These are phyloP conservation scores for Coluber constrictor DNA, from an alignment of 2,797 vertebrate species.

Conservation along the genomic window DNA sequence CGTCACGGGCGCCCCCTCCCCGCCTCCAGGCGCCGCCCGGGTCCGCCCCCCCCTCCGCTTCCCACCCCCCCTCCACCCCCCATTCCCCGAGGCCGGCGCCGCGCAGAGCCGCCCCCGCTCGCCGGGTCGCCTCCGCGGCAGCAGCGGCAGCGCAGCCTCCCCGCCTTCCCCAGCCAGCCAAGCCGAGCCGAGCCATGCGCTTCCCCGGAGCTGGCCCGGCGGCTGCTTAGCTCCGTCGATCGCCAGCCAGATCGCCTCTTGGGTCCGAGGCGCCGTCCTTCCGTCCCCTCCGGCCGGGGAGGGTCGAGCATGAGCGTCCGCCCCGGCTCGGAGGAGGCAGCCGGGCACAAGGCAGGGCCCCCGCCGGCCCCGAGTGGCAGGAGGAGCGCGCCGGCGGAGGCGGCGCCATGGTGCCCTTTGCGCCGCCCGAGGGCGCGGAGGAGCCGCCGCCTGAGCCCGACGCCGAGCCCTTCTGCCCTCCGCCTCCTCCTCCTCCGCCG, in stretches of 20 bases:
- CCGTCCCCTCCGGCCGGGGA: conserved; percentile 21
- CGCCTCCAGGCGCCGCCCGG: conserved; percentile 7
- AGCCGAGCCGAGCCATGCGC: background rate
- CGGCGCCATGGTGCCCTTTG: conserved; percentile 79
- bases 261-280: no score
- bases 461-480: conserved; percentile 82
- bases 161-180: conserved; percentile 18
- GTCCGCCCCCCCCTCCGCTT: conserved; percentile 44
- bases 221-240: background rate
- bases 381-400: background rate
- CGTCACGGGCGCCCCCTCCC: conserved; percentile 32
- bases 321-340: background rate
- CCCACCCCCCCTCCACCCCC: conserved; percentile 24
- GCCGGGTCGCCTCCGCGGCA: conserved; percentile 18
- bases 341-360: background rate
- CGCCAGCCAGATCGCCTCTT: no score
- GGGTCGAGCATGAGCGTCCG: conserved; percentile 20
- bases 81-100: conserved; percentile 18
- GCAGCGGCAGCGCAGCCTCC: background rate
- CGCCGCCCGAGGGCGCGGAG: conserved; percentile 70
- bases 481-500: background rate
- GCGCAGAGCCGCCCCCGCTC: conserved; percentile 44
- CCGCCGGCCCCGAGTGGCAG: conserved; percentile 2
- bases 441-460: conserved; percentile 80
- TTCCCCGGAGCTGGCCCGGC: background rate